Base-by-base conservation (phyloP, 2,888 invertebrate genomes). In the Acrocyrtus sp. region DNA sequence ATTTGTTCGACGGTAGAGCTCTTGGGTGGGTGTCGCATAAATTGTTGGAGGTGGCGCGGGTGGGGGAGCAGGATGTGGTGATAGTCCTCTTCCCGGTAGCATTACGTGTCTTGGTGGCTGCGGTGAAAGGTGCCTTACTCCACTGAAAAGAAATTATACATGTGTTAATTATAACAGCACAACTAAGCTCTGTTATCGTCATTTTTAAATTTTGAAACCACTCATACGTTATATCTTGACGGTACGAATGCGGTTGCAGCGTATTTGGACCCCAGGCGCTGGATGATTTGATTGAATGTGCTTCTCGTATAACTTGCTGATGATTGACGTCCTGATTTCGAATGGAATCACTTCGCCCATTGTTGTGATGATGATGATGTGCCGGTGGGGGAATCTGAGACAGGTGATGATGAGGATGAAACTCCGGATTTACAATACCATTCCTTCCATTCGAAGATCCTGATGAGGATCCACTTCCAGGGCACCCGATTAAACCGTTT, bases 281-380 rank as follows among this genome's bases (percentile, higher is more conserved):
- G 1, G 76, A 50, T 5, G 76, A 74, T 57, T 81, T 81, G 12
- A 78, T 63, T 17, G 67, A 74, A 56, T 81, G 81, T 3, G 79
- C 79, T 26, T 81, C 81, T 17, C 81, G 58, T 1, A 81, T 48
- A 8, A 81, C 86, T 24, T 87, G 86, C 65, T 87, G 85, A 47
- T 87, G 85, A 79, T 87, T 83, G 26, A 87, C 86, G 27, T 81
- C 75, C 62, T 54, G 58, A 73, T 78, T 77, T 62, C 78, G 69
- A 74, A 82, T 21, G 77, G 78, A 57, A 65, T 82, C 56, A 91
- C 90, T 61, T 80, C 83, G 22, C 17, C 58, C 63, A 22, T 63
- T 45, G 45, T 74, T 72, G 43, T 78, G 76, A 67, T 78, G 78
- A 60, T 79, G 78, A 69, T 78, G 78, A 4, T 77, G 76, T 27